Evolutionary conservation across 1,140 invertebrate genomes (phyloP), one percentile per base, ranked within the genome.

Genomic region (Orius insidiosus): DNA sequence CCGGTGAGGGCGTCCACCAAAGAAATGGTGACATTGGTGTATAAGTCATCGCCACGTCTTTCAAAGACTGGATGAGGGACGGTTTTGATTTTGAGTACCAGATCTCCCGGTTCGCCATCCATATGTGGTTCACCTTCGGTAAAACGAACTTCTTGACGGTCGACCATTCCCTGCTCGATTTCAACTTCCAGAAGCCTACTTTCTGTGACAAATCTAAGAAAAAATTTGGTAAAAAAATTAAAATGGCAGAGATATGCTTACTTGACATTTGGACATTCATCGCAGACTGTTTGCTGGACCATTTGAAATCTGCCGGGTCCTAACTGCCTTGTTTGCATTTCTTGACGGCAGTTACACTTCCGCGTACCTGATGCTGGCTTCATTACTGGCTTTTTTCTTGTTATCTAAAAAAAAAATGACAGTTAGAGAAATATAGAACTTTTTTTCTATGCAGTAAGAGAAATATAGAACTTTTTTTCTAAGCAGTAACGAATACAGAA

Each of bases 221-320:
- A n/a, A n/a, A n/a, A n/a, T n/a, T n/a, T n/a, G n/a, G n/a, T n/a
- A n/a, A n/a, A n/a, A n/a, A n/a, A n/a, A n/a, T n/a, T n/a, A n/a
- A n/a, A 10, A 24, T 16, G 35, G n/a, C 10, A 36, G 10, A n/a
- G n/a, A n/a, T n/a, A n/a, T n/a, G 19, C 61, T 60, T 60, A 76
- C 74, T 87, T 89, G 1, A 98, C 85, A 70, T 99, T 99, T 16
- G 94, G 94, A 71, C 96, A 99, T 59, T 98, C 93, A 66, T 97
- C 94, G 69, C 96, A 99, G 0, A 98, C 89, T 58, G 85, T 80
- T 62, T 98, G 92, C 61, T 98, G 95, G 59, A 85, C 94, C 94
- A 99, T 98, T 68, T 98, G 93, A 67, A 97, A 98, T 37, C 92
- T 69, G 0, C 94, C 93, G n/a, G 87, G 90, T 0, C 95, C 95